phyloP scores from a whole-genome alignment of 92 coral and sea anemone species.

The Heliopora coerulea region DNA sequence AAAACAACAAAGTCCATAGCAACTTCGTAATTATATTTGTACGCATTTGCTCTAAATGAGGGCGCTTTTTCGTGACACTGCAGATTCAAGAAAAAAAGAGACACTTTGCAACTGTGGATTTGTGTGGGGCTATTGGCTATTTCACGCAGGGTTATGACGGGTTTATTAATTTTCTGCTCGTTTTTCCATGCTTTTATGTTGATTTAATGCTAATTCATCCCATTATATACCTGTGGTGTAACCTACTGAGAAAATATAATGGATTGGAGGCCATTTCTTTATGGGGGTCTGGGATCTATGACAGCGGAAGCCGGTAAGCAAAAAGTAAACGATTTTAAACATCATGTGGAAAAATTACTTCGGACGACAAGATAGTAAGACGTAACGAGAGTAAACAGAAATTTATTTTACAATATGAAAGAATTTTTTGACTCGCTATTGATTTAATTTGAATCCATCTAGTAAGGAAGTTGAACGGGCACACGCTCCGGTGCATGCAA shows the following conservation, averaged over 20 bases:
- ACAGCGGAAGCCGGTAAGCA: constrained; percentile 88
- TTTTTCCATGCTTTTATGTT: background rate
- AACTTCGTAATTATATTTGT: no score
- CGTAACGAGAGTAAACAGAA: no score
- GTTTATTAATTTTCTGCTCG: background rate
- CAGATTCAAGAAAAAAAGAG: constrained; percentile 7
- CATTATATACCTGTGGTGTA: background rate
- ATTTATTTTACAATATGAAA: no score
- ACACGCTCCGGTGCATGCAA: no score
- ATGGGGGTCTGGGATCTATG: constrained; percentile 98
- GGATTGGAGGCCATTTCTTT: constrained; percentile 95
- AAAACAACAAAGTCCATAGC: constrained; percentile 14
- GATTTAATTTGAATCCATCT: no score
- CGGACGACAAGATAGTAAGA: no score
- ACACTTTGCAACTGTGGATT: background rate
- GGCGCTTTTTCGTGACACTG: constrained; percentile 2
- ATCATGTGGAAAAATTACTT: no score
- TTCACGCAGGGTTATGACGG: no score
- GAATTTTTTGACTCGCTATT: no score
- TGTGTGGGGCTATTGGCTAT: no score
- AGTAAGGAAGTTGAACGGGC: no score
- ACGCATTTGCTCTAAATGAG: background rate
- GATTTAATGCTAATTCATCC: background rate
- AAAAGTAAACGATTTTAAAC: no score
- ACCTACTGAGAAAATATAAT: constrained; percentile 36